A percentile compares a stretch with the other conserved stretches of the same genome.
These are phyloP conservation scores for Araneus ventricosus DNA, from an alignment of 1,140 invertebrate genomes.

Conservation along the genomic window DNA sequence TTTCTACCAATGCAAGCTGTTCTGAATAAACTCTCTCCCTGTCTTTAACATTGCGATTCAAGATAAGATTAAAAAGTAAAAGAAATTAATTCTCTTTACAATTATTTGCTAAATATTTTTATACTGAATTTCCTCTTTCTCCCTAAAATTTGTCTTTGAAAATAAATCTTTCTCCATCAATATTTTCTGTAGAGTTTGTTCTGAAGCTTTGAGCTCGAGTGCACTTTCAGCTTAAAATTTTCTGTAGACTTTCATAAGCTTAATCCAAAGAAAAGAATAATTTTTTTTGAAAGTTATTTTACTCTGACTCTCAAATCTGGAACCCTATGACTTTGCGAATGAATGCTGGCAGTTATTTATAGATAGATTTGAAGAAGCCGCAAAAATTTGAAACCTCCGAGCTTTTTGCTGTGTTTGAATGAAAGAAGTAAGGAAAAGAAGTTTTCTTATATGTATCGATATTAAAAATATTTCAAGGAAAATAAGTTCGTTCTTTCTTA, in stretches of 20 bases:
- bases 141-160: background rate
- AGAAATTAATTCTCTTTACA: background rate
- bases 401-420: background rate
- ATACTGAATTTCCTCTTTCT: background rate
- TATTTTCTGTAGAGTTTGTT: background rate
- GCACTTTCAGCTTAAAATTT: background rate
- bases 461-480: conserved; percentile 26
- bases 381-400: background rate
- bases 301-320: background rate
- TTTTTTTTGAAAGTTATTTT: background rate
- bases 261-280: background rate
- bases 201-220: background rate
- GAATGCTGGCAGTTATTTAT: conserved; percentile 4
- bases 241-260: background rate
- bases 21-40: too few species aligned
- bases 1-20: too few species aligned
- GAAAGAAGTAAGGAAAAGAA: background rate
- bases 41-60: too few species aligned
- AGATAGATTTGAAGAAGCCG: conserved; percentile 3
- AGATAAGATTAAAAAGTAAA: too few species aligned
- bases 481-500: background rate
- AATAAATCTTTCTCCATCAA: background rate
- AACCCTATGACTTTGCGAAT: background rate
- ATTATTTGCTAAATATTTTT: background rate
- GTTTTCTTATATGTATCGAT: conserved; percentile 3